phyloP scores from a whole-genome alignment of 2,888 invertebrate species.

The Hyposoter didymator region DNA sequence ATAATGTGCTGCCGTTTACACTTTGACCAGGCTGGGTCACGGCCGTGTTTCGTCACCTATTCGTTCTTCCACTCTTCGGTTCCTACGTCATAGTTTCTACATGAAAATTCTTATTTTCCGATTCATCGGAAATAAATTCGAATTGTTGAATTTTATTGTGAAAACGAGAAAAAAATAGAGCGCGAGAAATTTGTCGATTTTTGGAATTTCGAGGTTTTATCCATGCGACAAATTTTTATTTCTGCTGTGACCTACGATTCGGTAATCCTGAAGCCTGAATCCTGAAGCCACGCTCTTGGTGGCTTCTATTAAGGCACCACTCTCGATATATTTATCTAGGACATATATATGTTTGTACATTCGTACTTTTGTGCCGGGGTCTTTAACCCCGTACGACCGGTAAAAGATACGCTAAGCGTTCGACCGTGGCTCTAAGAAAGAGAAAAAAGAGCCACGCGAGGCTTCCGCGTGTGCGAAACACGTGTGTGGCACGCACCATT shows the following conservation, averaged over 20 bases:
- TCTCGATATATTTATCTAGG: slow-evolving; percentile 40
- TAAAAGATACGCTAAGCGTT: slow-evolving; percentile 59
- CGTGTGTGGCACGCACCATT: slow-evolving; percentile 44
- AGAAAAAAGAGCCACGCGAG: slow-evolving; percentile 43
- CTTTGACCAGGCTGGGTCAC: slow-evolving; percentile 49
- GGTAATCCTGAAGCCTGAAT: slow-evolving; percentile 43
- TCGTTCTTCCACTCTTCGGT: slow-evolving; percentile 9
- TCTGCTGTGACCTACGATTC: slow-evolving; percentile 64
- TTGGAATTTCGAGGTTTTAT: not conserved
- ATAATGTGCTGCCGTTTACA: slow-evolving; percentile 8
- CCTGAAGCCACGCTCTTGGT: slow-evolving; percentile 23
- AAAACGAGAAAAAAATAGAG: no score
- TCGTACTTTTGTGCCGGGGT: slow-evolving; percentile 59
- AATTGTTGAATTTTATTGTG: not conserved
- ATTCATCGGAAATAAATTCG: not conserved
- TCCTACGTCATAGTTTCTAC: not conserved
- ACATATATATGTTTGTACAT: slow-evolving; percentile 28
- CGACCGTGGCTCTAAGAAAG: slow-evolving; percentile 45
- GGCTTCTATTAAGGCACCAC: slow-evolving; percentile 30
- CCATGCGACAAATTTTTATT: no score
- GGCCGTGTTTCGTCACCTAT: slow-evolving; percentile 54
- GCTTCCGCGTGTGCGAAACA: slow-evolving; percentile 63
- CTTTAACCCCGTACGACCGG: slow-evolving; percentile 65
- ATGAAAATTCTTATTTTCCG: not conserved
- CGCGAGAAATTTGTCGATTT: not conserved